Evolutionary conservation across 2,797 vertebrate species (phyloP), one percentile per base, ranked within the genome.

Genomic region (Lagothrix lagotricha): DNA sequence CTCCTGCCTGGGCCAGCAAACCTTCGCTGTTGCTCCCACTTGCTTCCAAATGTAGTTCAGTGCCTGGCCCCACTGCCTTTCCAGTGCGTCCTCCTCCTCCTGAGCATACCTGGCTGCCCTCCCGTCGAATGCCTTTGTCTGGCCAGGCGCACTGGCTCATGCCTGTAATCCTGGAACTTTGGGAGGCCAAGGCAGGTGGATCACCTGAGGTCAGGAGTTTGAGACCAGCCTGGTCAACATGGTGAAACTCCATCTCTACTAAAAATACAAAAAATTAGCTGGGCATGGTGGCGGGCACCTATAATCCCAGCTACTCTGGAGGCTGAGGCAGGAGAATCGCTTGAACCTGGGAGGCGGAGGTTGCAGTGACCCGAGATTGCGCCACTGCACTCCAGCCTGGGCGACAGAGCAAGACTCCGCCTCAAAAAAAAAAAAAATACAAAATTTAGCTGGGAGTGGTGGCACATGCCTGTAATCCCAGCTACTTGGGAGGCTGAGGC

Each of bases 241-340:
- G 7, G 30, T 64, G 30, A 64, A 64, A 64, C 30, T 3, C 30
- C 7, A 1, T 64, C 30, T n/a, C 33, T 64, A 64, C 61, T 17
- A n/a, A 64, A 64, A 64, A 64, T 17, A n/a, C 33, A 67, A n/a
- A 67, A 67, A 19, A 67, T 67, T n/a, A 67, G 61, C 61, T 8
- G 7, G 3, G 33, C 0, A 15, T 67, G 61, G 33, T n/a, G 30
- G 61, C 7, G 1, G 2, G 1, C 0, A 0, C 61, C 61, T n/a
- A 8, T 19, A 67, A 17, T n/a, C 33, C 61, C 7, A n/a, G 33
- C 61, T 67, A n/a, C 33, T 67, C 0, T 0, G 61, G 33, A 67
- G 33, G 30, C 61, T 67, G 15, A 67, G 61, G 30, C 30, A 17
- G 61, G 30, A 67, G 30, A n/a, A 67, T 67, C 14, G 1, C 7